Base-by-base conservation (phyloP, 2,797 vertebrate species). In the Sandelia bainsii region DNA sequence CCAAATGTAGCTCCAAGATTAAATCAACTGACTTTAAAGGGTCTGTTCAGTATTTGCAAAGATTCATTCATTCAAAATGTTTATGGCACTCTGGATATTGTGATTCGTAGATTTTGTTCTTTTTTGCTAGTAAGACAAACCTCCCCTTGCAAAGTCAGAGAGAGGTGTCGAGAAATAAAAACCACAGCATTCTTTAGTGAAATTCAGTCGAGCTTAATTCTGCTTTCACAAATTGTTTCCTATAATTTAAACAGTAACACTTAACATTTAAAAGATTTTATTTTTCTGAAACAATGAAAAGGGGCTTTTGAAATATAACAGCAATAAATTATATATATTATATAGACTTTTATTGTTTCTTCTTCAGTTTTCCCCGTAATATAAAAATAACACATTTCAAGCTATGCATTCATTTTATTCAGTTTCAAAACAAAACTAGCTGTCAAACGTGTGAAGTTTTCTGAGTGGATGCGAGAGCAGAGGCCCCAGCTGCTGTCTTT, bases 261-360 rank as follows among this genome's bases (percentile, higher is more conserved):
- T 73, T 69, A 76, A 87, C 74, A 81, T 76, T 78, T 73, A 45
- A 88, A 89, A 80, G 74, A 51, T 63, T 79, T 63, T 40, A 44
- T 70, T 77, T 77, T 75, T 75, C 58, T 63, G 52, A 79, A 89
- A 84, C 72, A 83, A 83, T 70, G 75, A 76, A 87, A 81, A 37
- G 76, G 81, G 79, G 64, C 82, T 87, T 87, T 79, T 87, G 84
- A 62, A 85, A 87, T 84, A 86, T 84, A 85, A 86, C 84, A 85
- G 82, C 84, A 91, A 94, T 94, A 94, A 92, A 92, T 92, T 93
- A 94, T 81, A 93, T 93, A 91, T 92, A 92, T 91, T 91, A 90
- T 91, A 90, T 90, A 92, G 88, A 86, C 78, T 91, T 89, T 86
- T 73, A 80, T 79, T 81, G 69, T 86, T 91, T 83, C 63, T 81